Conservation (phyloP, 2,797 vertebrate species). For the Sebastiscus albofasciatus region DNA sequence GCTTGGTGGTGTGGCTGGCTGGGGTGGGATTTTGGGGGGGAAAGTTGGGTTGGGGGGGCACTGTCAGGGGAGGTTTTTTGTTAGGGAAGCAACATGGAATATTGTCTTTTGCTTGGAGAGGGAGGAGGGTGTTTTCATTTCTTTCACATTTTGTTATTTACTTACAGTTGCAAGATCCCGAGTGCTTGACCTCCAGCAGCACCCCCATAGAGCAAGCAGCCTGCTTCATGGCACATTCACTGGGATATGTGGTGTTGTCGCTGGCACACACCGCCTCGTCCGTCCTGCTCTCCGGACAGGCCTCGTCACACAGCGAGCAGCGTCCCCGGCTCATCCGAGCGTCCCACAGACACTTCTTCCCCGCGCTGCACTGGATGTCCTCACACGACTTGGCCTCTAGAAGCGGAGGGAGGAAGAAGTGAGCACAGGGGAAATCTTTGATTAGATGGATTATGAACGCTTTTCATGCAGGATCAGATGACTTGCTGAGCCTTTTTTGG, state of each 20-base stretch:
- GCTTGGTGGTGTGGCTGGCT: conserved; percentile 68
- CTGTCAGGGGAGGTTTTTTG: conserved; percentile 51
- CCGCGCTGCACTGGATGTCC: conserved; percentile 93
- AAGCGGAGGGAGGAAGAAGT: conserved; percentile 50
- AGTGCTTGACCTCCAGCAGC: conserved; percentile 97
- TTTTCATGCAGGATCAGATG: conserved; percentile 48
- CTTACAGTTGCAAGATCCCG: conserved; percentile 99
- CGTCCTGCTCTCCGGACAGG: conserved; percentile 91
- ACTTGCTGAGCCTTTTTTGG: conserved; percentile 10
- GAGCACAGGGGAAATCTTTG: conserved; percentile 43
- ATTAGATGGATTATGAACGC: conserved; percentile 45
- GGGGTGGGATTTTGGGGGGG: conserved; percentile 58
- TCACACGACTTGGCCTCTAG: conserved; percentile 98
- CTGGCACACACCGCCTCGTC: conserved; percentile 97
- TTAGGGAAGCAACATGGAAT: conserved; percentile 84
- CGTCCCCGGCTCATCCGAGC: conserved; percentile 92
- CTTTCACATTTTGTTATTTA: conserved; percentile 77
- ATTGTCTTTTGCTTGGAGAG: conserved; percentile 79
- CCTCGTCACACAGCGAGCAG: conserved; percentile 91
- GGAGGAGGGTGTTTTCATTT: conserved; percentile 43
- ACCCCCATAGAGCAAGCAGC: conserved; percentile 93
- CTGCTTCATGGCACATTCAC: conserved; percentile 97
- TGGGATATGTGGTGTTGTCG: conserved; percentile 97
- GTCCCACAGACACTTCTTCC: conserved; percentile 98
- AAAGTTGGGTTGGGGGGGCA: conserved; percentile 40